Conservation (phyloP, 1,140 invertebrate genomes). For the Atta cephalotes region DNA sequence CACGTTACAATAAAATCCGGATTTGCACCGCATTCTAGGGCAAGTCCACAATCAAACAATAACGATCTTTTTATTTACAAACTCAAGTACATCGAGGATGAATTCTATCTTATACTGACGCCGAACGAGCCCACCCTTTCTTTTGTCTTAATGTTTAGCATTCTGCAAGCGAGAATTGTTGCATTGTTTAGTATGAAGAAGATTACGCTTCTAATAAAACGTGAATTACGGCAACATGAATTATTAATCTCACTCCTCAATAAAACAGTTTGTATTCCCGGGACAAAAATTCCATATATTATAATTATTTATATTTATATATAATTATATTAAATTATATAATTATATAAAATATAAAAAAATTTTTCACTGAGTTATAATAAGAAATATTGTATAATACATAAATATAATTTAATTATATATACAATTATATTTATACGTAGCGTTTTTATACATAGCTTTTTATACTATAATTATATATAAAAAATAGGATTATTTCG, state of each 20-base stretch:
- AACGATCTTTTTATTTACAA: conserved; percentile 43
- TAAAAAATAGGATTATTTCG: too few relatives aligned
- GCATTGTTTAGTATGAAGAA: conserved; percentile 45
- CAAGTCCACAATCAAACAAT: conserved; percentile 24
- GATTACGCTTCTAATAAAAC: conserved; percentile 36
- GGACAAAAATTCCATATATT: too few relatives aligned
- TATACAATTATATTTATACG: too few relatives aligned
- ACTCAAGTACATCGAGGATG: conserved; percentile 33
- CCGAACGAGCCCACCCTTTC: conserved; percentile 52
- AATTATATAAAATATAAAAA: too few relatives aligned
- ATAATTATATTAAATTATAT: too few relatives aligned
- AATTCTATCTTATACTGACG: conserved; percentile 30
- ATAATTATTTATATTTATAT: too few relatives aligned
- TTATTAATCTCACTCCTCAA: conserved; percentile 3
- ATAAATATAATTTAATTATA: too few relatives aligned
- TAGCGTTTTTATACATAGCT: too few relatives aligned
- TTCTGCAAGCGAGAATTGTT: conserved; percentile 40
- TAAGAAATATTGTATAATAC: too few relatives aligned
- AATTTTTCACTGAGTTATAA: too few relatives aligned
- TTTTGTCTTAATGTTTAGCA: conserved; percentile 53
- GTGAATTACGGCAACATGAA: conserved; percentile 21
- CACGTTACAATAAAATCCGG: conserved; percentile 1
- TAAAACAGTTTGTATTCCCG: conserved; percentile 38
- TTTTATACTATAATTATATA: too few relatives aligned
- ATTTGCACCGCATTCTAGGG: conserved; percentile 38